Evolutionary conservation across 2,888 invertebrate genomes (phyloP).

Genomic region (Epistrophe grossulariae): DNA sequence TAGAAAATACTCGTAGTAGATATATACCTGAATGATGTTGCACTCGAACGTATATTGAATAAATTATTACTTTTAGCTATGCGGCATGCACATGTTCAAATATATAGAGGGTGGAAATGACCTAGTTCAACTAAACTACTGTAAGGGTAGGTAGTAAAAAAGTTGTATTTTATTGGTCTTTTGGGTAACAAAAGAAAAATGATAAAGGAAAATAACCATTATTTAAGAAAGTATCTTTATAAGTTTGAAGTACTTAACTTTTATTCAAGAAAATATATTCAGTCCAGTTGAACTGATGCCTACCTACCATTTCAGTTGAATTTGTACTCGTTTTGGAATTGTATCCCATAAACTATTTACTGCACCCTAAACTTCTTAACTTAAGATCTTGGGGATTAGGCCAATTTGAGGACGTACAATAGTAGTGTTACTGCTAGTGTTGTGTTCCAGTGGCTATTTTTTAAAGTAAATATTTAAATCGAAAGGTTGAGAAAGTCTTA

Average conservation of each 20-base stretch:
- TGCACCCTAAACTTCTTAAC: too few species aligned
- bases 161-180: conserved; percentile 18
- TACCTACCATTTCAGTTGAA: too few species aligned
- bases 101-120: neutral
- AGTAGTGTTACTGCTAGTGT: too few species aligned
- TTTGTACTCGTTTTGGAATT: too few species aligned
- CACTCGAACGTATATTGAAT: conserved; percentile 17
- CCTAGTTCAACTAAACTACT: neutral
- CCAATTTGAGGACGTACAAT: too few species aligned
- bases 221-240: neutral
- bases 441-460: too few species aligned
- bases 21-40: neutral
- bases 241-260: neutral
- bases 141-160: neutral
- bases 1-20: neutral
- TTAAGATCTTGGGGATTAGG: too few species aligned
- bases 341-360: too few species aligned
- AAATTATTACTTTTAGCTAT: conserved; percentile 24
- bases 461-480: too few species aligned
- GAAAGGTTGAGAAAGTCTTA: too few species aligned
- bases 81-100: neutral
- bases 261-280: neutral
- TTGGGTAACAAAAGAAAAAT: neutral
- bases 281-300: neutral
- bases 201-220: conserved; percentile 1